These are phyloP conservation scores for Nineta flava DNA, from an alignment of 2,888 invertebrate species.

Conservation along the genomic window DNA sequence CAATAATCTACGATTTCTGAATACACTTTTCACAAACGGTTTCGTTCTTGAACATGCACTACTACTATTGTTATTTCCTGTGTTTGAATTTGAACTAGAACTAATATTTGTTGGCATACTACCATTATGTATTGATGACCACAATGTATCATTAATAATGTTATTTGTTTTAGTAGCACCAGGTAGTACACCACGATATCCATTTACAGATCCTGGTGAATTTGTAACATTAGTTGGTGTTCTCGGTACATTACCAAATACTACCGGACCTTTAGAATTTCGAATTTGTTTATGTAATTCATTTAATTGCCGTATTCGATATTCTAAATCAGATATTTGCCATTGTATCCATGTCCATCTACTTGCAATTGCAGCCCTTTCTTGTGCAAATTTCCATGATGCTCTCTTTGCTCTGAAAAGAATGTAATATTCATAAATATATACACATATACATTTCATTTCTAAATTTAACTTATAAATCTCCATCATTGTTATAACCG, in stretches of 20 bases:
- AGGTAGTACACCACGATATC: slow-evolving; percentile 49
- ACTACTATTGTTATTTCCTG: background rate
- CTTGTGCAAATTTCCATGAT: slow-evolving; percentile 65
- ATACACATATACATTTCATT: background rate
- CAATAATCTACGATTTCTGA: slow-evolving; percentile 58
- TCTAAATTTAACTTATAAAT: background rate
- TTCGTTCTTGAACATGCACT: slow-evolving; percentile 41
- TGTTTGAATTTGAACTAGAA: slow-evolving; percentile 14
- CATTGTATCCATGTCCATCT: slow-evolving; percentile 87
- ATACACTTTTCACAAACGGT: slow-evolving; percentile 42
- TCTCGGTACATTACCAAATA: slow-evolving; percentile 32
- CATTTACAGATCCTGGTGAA: slow-evolving; percentile 33
- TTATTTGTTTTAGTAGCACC: slow-evolving; percentile 26
- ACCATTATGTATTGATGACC: slow-evolving; percentile 12
- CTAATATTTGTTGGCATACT: background rate
- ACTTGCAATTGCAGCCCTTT: slow-evolving; percentile 66
- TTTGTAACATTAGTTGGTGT: slow-evolving; percentile 18
- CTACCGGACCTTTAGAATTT: slow-evolving; percentile 41
- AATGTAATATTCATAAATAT: background rate
- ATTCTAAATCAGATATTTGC: slow-evolving; percentile 85
- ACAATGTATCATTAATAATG: slow-evolving; percentile 11
- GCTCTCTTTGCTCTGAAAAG: slow-evolving; percentile 58
- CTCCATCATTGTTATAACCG: too few relatives aligned
- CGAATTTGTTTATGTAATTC: slow-evolving; percentile 58
- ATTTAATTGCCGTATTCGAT: slow-evolving; percentile 73